Evolutionary conservation across 2,888 invertebrate species (phyloP), one percentile per base, ranked within the genome.

Genomic region (Bellardia bayeri): DNA sequence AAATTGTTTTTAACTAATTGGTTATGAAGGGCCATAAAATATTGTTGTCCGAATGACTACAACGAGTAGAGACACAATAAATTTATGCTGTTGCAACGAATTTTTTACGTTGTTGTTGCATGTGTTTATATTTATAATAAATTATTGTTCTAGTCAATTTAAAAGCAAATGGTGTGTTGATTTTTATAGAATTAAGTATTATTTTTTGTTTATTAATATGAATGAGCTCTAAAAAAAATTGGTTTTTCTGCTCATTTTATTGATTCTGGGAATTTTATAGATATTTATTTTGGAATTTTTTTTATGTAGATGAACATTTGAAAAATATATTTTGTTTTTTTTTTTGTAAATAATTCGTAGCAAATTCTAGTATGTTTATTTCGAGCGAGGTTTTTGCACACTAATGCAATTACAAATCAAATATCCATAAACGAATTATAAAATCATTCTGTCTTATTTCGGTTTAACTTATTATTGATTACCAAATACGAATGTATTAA

Each of bases 1-100:
- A 76, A 40, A 49, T 37, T 16, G 58, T 76, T 49, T 76, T 71
- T 51, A 72, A 82, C 82, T 78, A 82, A 86, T 86, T 86, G 82
- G 58, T 82, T 82, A 68, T 86, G 64, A 78, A 78, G 72, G 66
- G 72, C 16, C 68, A 64, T 56, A 74, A 72, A 72, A 82, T 30
- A 74, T 66, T 74, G 64, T 49, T 74, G 16, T 45, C 16, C 33
- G 9, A 66, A 54, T 45, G 49, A 56, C 33, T 30, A 42, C 61
- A 33, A 40, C 13, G 45, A 14, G 58, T 30, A 6, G 7, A 71
- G 37, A 23, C 7, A 79, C 37, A 63, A 51, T 30, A 68, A 14
- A 64, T 63, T 6, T 45, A 61, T 40, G 7, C 23, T 40, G 40
- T 58, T 61, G 13, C 16, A 69, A 16, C 23, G 8, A 68, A 33